phyloP scores from a whole-genome alignment of 2,888 invertebrate species.

The Chalcosyrphus nemorum region DNA sequence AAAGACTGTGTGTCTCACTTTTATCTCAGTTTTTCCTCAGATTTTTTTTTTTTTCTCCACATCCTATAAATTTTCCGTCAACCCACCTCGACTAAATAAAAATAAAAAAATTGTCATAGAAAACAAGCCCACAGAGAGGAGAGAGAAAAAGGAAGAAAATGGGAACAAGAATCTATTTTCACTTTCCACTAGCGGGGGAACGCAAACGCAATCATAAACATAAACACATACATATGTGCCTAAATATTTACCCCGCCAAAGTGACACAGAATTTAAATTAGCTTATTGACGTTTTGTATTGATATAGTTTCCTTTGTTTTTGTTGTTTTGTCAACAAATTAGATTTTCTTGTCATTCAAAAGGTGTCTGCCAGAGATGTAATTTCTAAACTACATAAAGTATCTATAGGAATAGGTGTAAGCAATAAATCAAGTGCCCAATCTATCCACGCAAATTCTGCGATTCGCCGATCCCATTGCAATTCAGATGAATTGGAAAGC shows the following conservation, averaged over 20 bases:
- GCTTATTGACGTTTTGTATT: slow-evolving; percentile 39
- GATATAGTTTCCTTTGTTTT: background rate
- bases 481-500: background rate
- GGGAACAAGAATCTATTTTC: slow-evolving; percentile 26
- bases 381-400: background rate
- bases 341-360: slow-evolving; percentile 1
- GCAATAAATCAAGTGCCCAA: slow-evolving; percentile 11
- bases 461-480: background rate
- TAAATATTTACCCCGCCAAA: background rate
- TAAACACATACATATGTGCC: no score
- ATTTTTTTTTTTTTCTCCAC: background rate
- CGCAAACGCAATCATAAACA: slow-evolving; percentile 1
- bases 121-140: background rate
- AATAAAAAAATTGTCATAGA: background rate
- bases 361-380: background rate
- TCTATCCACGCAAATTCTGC: slow-evolving; percentile 5
- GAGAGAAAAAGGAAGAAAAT: slow-evolving; percentile 9
- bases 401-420: no score
- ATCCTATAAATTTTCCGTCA: slow-evolving; percentile 14
- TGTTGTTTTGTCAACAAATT: background rate
- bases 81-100: background rate
- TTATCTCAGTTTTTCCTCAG: slow-evolving; percentile 14
- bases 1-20: slow-evolving; percentile 19
- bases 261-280: slow-evolving; percentile 40
- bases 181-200: background rate